Evolutionary conservation across 92 coral and sea anemone species (phyloP), one percentile per base, ranked within the genome.

Genomic region (Porites rus): DNA sequence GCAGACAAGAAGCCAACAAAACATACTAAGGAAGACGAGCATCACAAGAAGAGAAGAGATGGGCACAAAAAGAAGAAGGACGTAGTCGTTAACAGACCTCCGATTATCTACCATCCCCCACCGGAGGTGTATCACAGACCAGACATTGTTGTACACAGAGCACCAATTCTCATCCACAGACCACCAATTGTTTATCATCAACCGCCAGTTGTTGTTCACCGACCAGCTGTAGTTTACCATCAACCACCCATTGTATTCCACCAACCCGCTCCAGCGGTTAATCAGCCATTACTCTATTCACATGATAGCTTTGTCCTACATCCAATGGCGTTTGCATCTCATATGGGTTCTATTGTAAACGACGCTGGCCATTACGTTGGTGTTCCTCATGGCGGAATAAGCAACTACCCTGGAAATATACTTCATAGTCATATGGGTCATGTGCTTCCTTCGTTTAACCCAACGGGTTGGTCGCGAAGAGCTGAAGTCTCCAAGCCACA

Each of bases 71-170:
- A 91, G 89, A 97, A 97, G 92, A 97, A 97, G 68, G 99, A 97
- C 62, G 99, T 97, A 21, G 98, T 97, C 28, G 99, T 97, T 10
- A 97, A 94, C 84, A 91, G 99, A n/a, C 99, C 99, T 25, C 99
- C 99, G 6, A 97, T 97, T 16, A 97, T 97, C 74, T 97, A 97
- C 72, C 99, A 97, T 70, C 99, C 99, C 65, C 99, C 99, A 16
- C 99, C 99, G 46, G 99, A 97, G 87, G 98, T 97, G 28, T 97
- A 97, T 75, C 99, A 97, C 88, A 80, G 99, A 71, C 99, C 99
- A 50, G 99, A 97, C 69, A 97, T 97, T 61, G 98, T 97, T 43
- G 99, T 97, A 10, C 99, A 97, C 81, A 92, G 99, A 51, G 99
- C 99, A 16, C 98, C 99, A 12, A 96, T 97, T 53, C 93, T 97